A percentile compares a stretch with the other conserved stretches of the same genome.
These are phyloP conservation scores for Ceratosolen fusciceps DNA, from an alignment of 1,140 invertebrate genomes.

Conservation along the genomic window DNA sequence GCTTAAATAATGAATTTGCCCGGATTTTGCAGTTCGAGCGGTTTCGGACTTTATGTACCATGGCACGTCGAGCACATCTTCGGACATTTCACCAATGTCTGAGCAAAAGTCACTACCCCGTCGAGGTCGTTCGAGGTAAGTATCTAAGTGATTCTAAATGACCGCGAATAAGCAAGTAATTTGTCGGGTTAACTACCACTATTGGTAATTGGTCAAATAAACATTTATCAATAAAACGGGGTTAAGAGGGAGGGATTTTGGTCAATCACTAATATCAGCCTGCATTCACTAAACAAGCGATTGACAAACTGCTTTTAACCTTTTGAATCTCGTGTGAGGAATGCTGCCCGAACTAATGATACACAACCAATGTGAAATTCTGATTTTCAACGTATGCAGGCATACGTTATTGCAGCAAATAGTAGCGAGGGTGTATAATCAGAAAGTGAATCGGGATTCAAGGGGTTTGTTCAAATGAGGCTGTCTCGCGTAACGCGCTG, in stretches of 20 bases:
- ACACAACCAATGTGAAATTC: background rate
- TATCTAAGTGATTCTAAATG: background rate
- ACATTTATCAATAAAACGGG: no score
- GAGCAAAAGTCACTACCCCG: slow-evolving; percentile 82
- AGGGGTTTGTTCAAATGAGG: slow-evolving; percentile 11
- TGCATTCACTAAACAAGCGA: background rate
- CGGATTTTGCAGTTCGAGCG: slow-evolving; percentile 68
- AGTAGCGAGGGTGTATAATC: background rate
- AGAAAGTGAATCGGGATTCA: background rate
- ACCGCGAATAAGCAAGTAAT: background rate
- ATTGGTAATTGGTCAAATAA: no score
- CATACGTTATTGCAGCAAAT: background rate
- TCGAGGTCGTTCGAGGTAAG: slow-evolving; percentile 78
- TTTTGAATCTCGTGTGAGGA: background rate
- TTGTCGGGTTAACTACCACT: no score
- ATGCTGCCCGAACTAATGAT: background rate
- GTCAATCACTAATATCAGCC: background rate
- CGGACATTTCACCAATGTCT: slow-evolving; percentile 83
- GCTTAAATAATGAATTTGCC: no score
- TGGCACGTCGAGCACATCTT: slow-evolving; percentile 83
- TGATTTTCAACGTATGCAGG: background rate
- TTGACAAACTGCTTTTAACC: background rate
- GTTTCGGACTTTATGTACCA: slow-evolving; percentile 82
- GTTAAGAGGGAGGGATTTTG: no score
- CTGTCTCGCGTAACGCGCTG: background rate